Conservation (phyloP, 2,888 invertebrate genomes). For the Pyrrhia umbra region DNA sequence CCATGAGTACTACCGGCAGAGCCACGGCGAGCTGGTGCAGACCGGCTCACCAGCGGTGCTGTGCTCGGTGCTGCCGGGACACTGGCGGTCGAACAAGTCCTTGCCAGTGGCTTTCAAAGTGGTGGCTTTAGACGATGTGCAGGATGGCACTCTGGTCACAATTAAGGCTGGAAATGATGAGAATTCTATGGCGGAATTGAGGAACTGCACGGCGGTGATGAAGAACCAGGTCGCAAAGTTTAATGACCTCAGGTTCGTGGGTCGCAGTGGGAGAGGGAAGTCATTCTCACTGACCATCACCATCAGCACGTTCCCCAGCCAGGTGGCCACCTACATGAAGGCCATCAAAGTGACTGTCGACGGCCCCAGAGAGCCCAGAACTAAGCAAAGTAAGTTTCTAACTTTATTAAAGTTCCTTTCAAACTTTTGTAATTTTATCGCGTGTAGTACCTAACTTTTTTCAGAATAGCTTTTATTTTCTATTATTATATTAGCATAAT, state of each 20-base stretch:
- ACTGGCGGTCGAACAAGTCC: slow-evolving; percentile 99
- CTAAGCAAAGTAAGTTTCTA: slow-evolving; percentile 97
- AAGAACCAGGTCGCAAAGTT: slow-evolving; percentile 99
- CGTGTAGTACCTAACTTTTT: no score
- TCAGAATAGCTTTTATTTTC: no score
- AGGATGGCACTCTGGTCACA: slow-evolving; percentile 98
- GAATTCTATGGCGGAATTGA: slow-evolving; percentile 98
- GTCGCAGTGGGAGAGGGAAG: slow-evolving; percentile 98
- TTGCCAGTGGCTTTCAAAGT: slow-evolving; percentile 99
- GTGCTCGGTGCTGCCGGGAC: slow-evolving; percentile 97
- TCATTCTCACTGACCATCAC: slow-evolving; percentile 98
- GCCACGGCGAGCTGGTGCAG: slow-evolving; percentile 97
- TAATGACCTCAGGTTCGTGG: slow-evolving; percentile 99
- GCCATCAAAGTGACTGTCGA: slow-evolving; percentile 99
- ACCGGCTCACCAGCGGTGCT: slow-evolving; percentile 99
- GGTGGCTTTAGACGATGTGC: slow-evolving; percentile 97
- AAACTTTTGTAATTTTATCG: slow-evolving; percentile 4
- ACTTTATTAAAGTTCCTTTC: slow-evolving; percentile 43
- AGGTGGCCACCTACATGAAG: slow-evolving; percentile 98
- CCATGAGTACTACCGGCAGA: slow-evolving; percentile 95
- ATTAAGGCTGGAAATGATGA: slow-evolving; percentile 99
- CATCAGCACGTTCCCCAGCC: slow-evolving; percentile 93
- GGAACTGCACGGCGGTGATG: slow-evolving; percentile 98
- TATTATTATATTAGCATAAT: no score
- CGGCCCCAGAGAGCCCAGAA: slow-evolving; percentile 99